A percentile compares a stretch with the other conserved stretches of the same genome.
Evolutionary conservation across 2,113 vertebrate genomes (phyloP).

Genomic region (Notarius lentiginosus): DNA sequence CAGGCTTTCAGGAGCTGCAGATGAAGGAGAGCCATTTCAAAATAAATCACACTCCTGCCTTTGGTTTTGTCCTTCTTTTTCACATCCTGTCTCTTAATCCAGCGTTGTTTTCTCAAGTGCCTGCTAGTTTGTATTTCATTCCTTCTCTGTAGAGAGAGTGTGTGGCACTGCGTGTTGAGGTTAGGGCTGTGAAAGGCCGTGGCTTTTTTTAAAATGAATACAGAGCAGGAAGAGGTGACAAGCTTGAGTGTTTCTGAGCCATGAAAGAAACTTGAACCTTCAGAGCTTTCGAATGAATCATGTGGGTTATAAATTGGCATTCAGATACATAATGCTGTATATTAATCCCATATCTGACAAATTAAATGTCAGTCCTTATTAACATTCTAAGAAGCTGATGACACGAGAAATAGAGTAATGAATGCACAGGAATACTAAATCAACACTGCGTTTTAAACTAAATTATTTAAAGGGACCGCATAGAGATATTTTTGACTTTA

Average conservation of each 20-base stretch:
- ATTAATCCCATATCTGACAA: not conserved
- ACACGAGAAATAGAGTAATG: not conserved
- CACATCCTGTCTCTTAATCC: not conserved
- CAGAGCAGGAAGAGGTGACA: constrained; percentile 9
- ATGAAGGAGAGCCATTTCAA: not conserved
- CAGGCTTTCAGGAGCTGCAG: constrained; percentile 12
- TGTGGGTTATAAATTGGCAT: not conserved
- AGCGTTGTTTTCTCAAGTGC: constrained; percentile 16
- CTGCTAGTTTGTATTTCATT: not conserved
- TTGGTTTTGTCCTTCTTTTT: not conserved
- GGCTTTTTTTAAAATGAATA: constrained; percentile 22
- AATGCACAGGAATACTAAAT: not conserved
- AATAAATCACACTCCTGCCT: not conserved
- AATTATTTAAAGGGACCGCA: not conserved
- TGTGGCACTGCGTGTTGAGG: not conserved
- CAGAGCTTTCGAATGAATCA: not conserved
- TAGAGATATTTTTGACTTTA: not conserved
- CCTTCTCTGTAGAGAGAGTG: not conserved
- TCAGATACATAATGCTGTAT: not conserved
- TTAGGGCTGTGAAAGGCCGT: not conserved
- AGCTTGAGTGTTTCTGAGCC: not conserved
- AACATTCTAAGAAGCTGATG: not conserved
- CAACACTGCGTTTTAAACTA: not conserved
- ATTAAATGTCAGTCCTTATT: not conserved
- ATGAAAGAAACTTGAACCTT: not conserved